Conservation (phyloP, 2,888 invertebrate species). For the Belgica antarctica region DNA sequence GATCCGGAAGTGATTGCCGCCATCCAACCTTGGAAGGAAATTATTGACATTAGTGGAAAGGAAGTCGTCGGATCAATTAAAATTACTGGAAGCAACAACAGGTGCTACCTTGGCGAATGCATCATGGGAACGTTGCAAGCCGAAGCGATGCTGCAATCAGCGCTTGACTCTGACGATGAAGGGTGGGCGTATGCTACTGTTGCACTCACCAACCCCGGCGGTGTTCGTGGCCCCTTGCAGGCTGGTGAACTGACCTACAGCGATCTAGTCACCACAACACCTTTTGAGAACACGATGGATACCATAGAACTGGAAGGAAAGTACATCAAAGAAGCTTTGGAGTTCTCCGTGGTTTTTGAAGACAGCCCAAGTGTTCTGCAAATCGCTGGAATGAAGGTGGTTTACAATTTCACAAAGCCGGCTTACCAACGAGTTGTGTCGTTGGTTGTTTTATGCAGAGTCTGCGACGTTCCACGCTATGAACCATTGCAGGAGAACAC, state of each 20-base stretch:
- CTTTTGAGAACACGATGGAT: constrained; percentile 75
- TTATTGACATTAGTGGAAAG: constrained; percentile 60
- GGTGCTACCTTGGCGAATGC: constrained; percentile 65
- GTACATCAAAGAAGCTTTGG: constrained; percentile 63
- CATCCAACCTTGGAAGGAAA: constrained; percentile 61
- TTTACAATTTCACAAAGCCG: constrained; percentile 63
- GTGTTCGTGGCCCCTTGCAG: constrained; percentile 66
- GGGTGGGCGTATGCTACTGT: constrained; percentile 69
- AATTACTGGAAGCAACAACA: constrained; percentile 58
- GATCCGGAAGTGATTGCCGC: constrained; percentile 62
- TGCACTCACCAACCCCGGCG: constrained; percentile 67
- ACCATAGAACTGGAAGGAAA: constrained; percentile 68
- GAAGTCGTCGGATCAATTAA: constrained; percentile 60
- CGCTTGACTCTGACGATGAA: constrained; percentile 53
- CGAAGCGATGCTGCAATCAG: constrained; percentile 60
- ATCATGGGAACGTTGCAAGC: constrained; percentile 71
- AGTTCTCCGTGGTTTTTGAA: constrained; percentile 58
- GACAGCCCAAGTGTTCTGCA: constrained; percentile 60
- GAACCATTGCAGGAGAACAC: constrained; percentile 59
- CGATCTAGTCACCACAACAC: constrained; percentile 66
- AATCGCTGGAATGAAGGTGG: constrained; percentile 60
- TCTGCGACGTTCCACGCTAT: constrained; percentile 66
- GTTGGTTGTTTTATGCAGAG: constrained; percentile 60
- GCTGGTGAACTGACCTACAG: constrained; percentile 67
- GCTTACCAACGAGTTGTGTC: constrained; percentile 61